Base-by-base conservation (phyloP, 1,140 invertebrate genomes). In the Steinernema feltiae region DNA sequence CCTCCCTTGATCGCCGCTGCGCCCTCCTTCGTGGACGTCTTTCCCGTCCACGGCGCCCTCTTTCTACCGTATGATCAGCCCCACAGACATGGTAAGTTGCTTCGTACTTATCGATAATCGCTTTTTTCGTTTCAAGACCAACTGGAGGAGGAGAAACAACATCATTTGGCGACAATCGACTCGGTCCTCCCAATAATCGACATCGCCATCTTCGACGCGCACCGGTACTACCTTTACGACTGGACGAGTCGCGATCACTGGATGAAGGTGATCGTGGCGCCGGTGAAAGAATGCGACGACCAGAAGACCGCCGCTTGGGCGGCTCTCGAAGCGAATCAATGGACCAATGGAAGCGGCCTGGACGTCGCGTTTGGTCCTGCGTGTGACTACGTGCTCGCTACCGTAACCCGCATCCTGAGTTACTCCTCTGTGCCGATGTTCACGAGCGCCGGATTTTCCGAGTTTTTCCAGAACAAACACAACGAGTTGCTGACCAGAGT, bases 391-490 rank as follows among this genome's bases (percentile, higher is more conserved):
- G 53, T 81, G 15, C 69, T 83, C 31, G 83, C 82, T 21, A 82
- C 82, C 29, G 76, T 84, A 21, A 63, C 73, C 29, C 41, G 82
- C n/a, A 84, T 83, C 70, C 78, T 84, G 18, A 71, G 69, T 17
- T 83, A 73, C 71, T 74, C 77, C 41, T 18, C 69, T 1, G 76
- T 84, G 32, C 75, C 83, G 32, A 83, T 83, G 73, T 82, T 83
- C 63, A 84, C 82, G 18, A 84, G 82, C 71, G 83, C 83, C 12
- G 83, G 83, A 24, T 83, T 85, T 70, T 79, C 76, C 53, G 80
- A 73, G 30, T 84, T 72, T 31, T 76, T 78, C 69, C 32, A 80
- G 18, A 70, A 76, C 27, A 83, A 83, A 30, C 70, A 69, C 12
- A 71, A 79, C 69, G 70, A 70, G 1, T 69, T 73, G 30, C 29